These are phyloP conservation scores for Halcyon leucocephala DNA, from an alignment of 2,797 vertebrate genomes.

Conservation along the genomic window DNA sequence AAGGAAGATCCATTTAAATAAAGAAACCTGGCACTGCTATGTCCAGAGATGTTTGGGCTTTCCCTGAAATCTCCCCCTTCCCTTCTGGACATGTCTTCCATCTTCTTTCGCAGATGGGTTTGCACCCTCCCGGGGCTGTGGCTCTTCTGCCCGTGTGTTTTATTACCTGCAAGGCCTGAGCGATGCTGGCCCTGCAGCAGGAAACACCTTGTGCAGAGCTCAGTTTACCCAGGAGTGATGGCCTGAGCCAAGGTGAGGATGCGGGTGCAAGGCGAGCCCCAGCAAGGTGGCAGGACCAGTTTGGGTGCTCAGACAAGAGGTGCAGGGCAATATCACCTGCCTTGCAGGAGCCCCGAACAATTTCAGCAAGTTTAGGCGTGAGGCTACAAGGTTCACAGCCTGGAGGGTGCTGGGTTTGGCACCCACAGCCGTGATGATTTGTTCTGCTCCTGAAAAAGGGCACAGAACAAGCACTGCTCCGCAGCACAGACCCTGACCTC, in stretches of 20 bases:
- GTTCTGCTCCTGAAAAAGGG: not conserved
- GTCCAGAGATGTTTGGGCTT: not conserved
- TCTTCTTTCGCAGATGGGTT: not conserved
- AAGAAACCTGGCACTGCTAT: not conserved
- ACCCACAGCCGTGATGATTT: not conserved
- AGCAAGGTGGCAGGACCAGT: rapidly evolving
- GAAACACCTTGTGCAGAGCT: not conserved
- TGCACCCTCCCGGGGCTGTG: not conserved
- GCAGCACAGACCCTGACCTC: not conserved
- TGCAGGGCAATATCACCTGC: not conserved
- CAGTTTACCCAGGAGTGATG: not conserved
- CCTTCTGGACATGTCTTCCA: not conserved
- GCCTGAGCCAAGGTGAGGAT: not conserved
- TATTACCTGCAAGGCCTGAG: not conserved
- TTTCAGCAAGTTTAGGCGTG: not conserved
- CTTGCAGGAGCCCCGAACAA: not conserved
- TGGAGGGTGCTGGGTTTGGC: not conserved
- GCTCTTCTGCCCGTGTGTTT: not conserved
- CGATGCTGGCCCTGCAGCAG: rapidly evolving
- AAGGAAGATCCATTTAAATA: not conserved
- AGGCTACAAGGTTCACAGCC: not conserved
- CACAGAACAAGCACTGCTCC: not conserved
- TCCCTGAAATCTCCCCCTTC: not conserved
- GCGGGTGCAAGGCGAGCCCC: not conserved
- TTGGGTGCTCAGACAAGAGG: not conserved